Conservation (phyloP, 2,888 invertebrate species). For the Drosophila borealis region DNA sequence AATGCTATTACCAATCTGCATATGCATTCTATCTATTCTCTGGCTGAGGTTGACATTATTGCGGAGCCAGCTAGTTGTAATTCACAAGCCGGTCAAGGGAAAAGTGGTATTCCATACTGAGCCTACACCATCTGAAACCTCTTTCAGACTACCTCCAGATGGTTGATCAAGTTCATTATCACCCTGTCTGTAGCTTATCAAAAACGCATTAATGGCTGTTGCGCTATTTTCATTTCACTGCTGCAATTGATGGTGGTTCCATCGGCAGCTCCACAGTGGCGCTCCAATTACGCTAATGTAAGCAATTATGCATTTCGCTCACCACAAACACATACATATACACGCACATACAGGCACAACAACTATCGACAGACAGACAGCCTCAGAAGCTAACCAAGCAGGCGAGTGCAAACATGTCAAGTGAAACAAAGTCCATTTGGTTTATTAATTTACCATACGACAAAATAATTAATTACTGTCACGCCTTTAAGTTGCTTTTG, state of each 20-base stretch:
- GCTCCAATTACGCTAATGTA: slow-evolving; percentile 77
- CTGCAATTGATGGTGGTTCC: slow-evolving; percentile 28
- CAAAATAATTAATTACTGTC: slow-evolving; percentile 85
- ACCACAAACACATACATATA: slow-evolving; percentile 17
- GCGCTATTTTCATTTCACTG: slow-evolving; percentile 11
- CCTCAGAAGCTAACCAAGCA: slow-evolving; percentile 28
- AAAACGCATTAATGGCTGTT: slow-evolving; percentile 37
- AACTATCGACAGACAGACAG: slow-evolving; percentile 20
- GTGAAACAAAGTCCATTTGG: slow-evolving; percentile 81
- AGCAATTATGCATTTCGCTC: slow-evolving; percentile 76
- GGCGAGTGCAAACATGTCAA: slow-evolving; percentile 78
- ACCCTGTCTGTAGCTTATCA: slow-evolving; percentile 27
- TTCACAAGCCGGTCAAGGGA: no score
- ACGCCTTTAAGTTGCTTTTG: slow-evolving; percentile 83
- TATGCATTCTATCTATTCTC: background rate
- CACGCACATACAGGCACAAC: slow-evolving; percentile 17
- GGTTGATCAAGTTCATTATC: slow-evolving; percentile 31
- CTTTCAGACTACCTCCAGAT: background rate
- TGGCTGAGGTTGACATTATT: slow-evolving; percentile 33
- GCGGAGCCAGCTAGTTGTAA: background rate
- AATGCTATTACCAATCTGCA: slow-evolving; percentile 38
- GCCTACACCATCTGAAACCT: background rate
- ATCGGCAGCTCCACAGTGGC: slow-evolving; percentile 27
- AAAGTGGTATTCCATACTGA: background rate
- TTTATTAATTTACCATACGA: slow-evolving; percentile 81